phyloP scores from a whole-genome alignment of 2,888 invertebrate species.

The Balanococcus diminutus region DNA sequence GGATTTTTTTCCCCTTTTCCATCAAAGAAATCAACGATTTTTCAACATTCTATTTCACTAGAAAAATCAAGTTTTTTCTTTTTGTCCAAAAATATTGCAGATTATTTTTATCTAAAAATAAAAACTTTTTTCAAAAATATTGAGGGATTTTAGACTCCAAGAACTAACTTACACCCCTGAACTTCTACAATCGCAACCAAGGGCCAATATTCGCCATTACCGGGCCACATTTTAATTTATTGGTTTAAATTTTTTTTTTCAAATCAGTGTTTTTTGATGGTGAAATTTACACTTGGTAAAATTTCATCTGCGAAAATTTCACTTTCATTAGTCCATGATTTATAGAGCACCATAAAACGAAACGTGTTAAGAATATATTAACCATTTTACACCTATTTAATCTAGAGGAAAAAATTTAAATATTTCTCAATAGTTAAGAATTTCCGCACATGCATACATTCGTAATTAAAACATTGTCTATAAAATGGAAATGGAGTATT shows the following conservation, averaged over 20 bases:
- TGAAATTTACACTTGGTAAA: not conserved
- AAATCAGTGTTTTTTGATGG: not conserved
- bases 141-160: too few species aligned
- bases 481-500: not conserved
- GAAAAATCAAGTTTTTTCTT: too few species aligned
- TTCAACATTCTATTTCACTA: too few species aligned
- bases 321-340: not conserved
- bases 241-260: too few species aligned
- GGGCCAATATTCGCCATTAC: too few species aligned
- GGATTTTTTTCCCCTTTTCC: too few species aligned
- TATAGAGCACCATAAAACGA: not conserved
- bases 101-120: too few species aligned
- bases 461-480: slow-evolving; percentile 17
- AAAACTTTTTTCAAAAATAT: too few species aligned
- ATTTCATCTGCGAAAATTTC: not conserved
- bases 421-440: not conserved
- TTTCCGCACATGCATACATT: not conserved
- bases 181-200: too few species aligned
- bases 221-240: not conserved
- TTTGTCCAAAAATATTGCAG: too few species aligned
- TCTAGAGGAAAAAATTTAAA: not conserved
- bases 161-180: too few species aligned
- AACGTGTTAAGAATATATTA: not conserved
- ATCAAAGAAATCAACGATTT: too few species aligned
- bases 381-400: not conserved